These are phyloP conservation scores for Chloroceryle inda DNA, from an alignment of 2,797 vertebrate genomes.

Conservation along the genomic window DNA sequence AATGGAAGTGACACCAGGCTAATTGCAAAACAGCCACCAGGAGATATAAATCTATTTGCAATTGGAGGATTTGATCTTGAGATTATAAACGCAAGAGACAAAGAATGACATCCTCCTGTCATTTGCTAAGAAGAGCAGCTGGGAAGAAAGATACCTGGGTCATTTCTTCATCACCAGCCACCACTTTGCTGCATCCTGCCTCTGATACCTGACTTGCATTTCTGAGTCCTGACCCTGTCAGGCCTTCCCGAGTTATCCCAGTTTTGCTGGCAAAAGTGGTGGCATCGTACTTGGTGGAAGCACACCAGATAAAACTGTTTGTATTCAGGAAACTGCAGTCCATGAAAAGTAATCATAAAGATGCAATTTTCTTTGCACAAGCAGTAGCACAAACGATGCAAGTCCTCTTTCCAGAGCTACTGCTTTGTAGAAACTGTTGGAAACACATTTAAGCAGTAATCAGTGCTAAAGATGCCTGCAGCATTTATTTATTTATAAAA, in stretches of 20 bases:
- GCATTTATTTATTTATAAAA: neutral
- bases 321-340: neutral
- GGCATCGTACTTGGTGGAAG: neutral
- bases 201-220: neutral
- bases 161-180: neutral
- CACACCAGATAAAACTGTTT: neutral
- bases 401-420: neutral
- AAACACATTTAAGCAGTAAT: neutral
- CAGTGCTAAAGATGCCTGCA: neutral
- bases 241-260: neutral
- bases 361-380: neutral
- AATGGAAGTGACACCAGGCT: neutral
- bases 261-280: neutral
- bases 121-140: neutral
- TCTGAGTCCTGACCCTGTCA: neutral
- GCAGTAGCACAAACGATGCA: neutral
- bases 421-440: neutral
- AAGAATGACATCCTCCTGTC: neutral
- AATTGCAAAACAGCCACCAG: conserved; percentile 4
- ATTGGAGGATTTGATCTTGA: neutral
- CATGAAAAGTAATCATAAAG: neutral
- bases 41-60: neutral
- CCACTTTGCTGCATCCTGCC: neutral
- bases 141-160: neutral
- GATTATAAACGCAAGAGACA: neutral